phyloP scores from a whole-genome alignment of 2,113 vertebrate genomes.

The Pithys albifrons region DNA sequence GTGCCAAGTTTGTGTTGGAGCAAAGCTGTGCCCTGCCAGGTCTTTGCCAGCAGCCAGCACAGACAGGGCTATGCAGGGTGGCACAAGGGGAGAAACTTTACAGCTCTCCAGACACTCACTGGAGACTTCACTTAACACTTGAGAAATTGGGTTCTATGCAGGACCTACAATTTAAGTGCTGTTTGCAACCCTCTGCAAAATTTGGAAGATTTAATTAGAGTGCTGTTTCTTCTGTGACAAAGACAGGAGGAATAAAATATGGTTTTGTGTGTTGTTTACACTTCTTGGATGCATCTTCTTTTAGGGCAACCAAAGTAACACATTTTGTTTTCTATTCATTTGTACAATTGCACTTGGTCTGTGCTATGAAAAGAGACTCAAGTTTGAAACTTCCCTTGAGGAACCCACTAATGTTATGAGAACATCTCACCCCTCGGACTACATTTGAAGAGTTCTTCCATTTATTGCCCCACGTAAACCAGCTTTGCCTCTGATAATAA shows the following conservation, averaged over 20 bases:
- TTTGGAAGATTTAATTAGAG: not conserved
- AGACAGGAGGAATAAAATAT: not conserved
- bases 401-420: not conserved
- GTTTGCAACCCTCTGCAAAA: not conserved
- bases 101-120: not conserved
- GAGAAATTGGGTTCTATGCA: not conserved
- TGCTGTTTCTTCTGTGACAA: not conserved
- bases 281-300: not conserved
- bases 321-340: not conserved
- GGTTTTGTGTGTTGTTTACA: not conserved
- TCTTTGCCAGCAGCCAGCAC: not conserved
- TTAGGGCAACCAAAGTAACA: not conserved
- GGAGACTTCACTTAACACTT: not conserved
- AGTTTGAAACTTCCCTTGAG: not conserved
- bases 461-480: not conserved
- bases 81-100: not conserved
- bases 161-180: not conserved
- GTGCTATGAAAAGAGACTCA: not conserved
- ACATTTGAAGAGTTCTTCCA: not conserved
- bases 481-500: not conserved
- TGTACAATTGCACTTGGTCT: not conserved
- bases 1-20: not conserved
- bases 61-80: not conserved
- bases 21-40: not conserved
- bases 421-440: not conserved